A percentile compares a stretch with the other conserved stretches of the same genome.
These are phyloP conservation scores for Tychaedon coryphoeus DNA, from an alignment of 2,113 vertebrate species.

Conservation along the genomic window DNA sequence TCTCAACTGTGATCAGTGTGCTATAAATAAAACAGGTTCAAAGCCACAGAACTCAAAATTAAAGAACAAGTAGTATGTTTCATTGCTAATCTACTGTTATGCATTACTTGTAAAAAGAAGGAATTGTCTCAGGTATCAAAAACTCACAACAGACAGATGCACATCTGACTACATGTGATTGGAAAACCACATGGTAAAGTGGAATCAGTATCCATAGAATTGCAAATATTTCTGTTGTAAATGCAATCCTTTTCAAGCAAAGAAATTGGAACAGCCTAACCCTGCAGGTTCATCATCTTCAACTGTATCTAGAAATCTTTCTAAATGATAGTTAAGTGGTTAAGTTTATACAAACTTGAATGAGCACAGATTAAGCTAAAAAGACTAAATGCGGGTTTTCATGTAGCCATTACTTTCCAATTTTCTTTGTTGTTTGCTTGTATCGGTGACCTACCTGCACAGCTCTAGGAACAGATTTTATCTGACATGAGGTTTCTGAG, in stretches of 20 bases:
- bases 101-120: neutral
- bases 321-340: neutral
- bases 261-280: neutral
- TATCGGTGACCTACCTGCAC: neutral
- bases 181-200: rapidly evolving
- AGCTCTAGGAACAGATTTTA: neutral
- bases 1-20: neutral
- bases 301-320: neutral
- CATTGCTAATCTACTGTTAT: neutral
- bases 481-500: neutral
- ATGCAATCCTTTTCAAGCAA: neutral
- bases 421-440: neutral
- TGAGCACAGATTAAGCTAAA: neutral
- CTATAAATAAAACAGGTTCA: neutral
- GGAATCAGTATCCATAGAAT: neutral
- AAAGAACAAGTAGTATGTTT: neutral
- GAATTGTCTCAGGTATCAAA: neutral
- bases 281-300: neutral
- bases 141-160: neutral
- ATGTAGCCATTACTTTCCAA: neutral
- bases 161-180: neutral
- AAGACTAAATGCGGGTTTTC: neutral
- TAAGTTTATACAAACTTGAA: neutral
- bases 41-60: neutral
- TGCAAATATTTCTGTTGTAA: neutral